Evolutionary conservation across 2,797 vertebrate species (phyloP), one percentile per base, ranked within the genome.

Genomic region (Echeneis naucrates): DNA sequence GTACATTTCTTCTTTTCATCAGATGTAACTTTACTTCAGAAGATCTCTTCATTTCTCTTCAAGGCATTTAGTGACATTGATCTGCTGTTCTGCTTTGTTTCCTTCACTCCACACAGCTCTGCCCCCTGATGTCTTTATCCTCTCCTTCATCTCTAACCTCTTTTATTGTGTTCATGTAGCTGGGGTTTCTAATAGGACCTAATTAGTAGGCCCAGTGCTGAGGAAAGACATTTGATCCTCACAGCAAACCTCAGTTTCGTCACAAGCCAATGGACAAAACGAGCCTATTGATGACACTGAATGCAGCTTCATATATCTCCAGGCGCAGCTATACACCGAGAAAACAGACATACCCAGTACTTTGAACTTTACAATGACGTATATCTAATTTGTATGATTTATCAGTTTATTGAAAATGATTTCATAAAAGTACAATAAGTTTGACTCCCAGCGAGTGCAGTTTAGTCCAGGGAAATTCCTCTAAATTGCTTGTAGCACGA

Each of bases 21-120:
- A 57, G 35, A 53, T 82, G 72, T 68, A 77, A 85, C 83, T 53
- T 26, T 23, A 48, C 65, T 19, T 51, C 13, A 82, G 58, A 26
- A 19, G 55, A 82, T 87, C 70, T 42, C 37, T 21, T 23, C 72
- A 57, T 90, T 68, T 44, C 23, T 87, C 83, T 81, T 77, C 32
- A 38, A 63, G 77, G 75, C 81, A 47, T 82, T 84, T 74, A 81
- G 77, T 63, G 66, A 84, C 82, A 85, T 78, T 84, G 82, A 90
- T 90, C 73, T 75, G 77, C 45, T 6, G 19, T 78, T 82, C 59
- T 35, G 66, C 51, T 78, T 80, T 47, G 67, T 83, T 71, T 80
- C 66, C 26, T 5, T 75, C 54, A 19, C 78, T 51, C 50, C 53
- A 57, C 66, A 64, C 68, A 66, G 2, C n/a, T 75, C 74, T 37